Base-by-base conservation (phyloP, 2,113 vertebrate genomes). In the Entelurus aequoreus region DNA sequence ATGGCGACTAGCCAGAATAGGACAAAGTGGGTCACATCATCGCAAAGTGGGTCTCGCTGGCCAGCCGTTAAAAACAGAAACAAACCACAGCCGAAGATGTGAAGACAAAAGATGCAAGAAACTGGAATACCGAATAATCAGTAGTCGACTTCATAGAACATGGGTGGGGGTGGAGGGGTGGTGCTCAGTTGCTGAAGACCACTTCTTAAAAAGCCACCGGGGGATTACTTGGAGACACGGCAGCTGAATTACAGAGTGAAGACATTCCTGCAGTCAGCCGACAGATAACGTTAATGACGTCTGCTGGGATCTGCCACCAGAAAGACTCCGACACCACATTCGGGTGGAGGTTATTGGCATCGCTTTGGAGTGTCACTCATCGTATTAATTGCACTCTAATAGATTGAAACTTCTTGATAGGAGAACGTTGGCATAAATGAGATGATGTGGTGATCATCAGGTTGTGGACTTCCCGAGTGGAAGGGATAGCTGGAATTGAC, bases 211-310 rank as follows among this genome's bases (percentile, higher is more conserved):
- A 48, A 70, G 56, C 60, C 58, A 62, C 48, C 49, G 37, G 49
- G 68, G 71, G 72, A 82, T 80, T 84, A 65, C 68, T 84, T 68
- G 37, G 16, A 69, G 55, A 74, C 59, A 8, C 38, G 69, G 53
- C 28, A 1, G 63, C 55, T 57, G 66, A 52, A 72, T 76, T 63
- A 74, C 53, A 72, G 60, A 51, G 66, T n/a, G 9, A 73, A 66
- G 77, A 46, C 72, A 65, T 78, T 81, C 77, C 77, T 68, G 44
- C 42, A 79, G 71, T 66, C 71, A 75, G 63, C 60, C 38, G 42
- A 66, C 59, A 36, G 63, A 80, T 88, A 84, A 85, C 85, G 65
- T 74, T 88, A 87, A 87, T 86, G 81, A 90, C 74, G 79, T 86
- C 85, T 80, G 70, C 13, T 86, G 87, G 84, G 85, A 88, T 82